Conservation (phyloP, 2,113 vertebrate genomes). For the Larimichthys polyactis region DNA sequence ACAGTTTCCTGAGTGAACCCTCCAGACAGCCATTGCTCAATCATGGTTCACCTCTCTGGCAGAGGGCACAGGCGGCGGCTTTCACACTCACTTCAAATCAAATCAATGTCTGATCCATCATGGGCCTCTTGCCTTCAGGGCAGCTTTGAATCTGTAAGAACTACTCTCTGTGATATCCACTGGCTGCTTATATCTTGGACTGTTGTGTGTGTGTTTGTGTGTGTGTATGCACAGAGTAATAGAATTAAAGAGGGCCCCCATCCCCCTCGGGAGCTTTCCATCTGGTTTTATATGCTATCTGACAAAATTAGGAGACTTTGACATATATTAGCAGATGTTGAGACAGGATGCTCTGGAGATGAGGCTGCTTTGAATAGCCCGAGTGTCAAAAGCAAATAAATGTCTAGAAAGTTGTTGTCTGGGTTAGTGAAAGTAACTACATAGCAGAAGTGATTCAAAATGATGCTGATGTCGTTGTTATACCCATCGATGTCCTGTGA, state of each 20-base stretch:
- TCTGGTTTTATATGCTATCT: slow-evolving; percentile 81
- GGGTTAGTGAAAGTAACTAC: neutral
- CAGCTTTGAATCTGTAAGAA: slow-evolving; percentile 64
- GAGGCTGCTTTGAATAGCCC: slow-evolving; percentile 31
- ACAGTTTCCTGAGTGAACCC: slow-evolving; percentile 76
- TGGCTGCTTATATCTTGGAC: slow-evolving; percentile 62
- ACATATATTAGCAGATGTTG: slow-evolving; percentile 74
- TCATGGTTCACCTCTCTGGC: slow-evolving; percentile 76
- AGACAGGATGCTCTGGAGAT: slow-evolving; percentile 47
- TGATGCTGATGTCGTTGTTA: neutral
- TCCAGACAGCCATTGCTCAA: slow-evolving; percentile 80
- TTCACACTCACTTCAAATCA: slow-evolving; percentile 84
- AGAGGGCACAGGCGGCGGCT: slow-evolving; percentile 70
- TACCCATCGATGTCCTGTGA: neutral
- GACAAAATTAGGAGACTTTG: slow-evolving; percentile 70
- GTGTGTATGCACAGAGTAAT: slow-evolving; percentile 65
- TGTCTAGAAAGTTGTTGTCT: neutral
- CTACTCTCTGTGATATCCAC: slow-evolving; percentile 60
- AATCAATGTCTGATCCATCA: slow-evolving; percentile 86
- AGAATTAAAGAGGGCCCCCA: slow-evolving; percentile 75
- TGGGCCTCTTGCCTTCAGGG: slow-evolving; percentile 75
- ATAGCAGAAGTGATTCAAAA: neutral
- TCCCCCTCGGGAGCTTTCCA: slow-evolving; percentile 78
- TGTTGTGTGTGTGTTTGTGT: slow-evolving; percentile 40
- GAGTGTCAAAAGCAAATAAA: slow-evolving; percentile 7